Percentiles rank a stretch among this genome's conserved stretches.
Conservation (phyloP, 2,888 invertebrate species). For the Pristionchus exspectatus region DNA sequence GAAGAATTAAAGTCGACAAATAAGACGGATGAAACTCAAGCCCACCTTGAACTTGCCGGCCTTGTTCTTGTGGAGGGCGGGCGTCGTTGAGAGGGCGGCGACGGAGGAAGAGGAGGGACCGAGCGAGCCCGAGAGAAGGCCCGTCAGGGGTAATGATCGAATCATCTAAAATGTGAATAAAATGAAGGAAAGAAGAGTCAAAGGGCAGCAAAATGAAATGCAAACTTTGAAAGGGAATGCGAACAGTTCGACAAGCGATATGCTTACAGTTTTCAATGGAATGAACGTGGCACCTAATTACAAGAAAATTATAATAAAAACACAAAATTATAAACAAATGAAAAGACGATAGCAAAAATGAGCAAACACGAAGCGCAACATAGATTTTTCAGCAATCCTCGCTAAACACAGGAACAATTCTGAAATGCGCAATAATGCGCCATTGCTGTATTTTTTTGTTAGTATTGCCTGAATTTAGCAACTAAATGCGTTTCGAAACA, state of each 20-base stretch:
- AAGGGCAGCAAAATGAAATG: not conserved
- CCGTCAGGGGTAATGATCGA: not conserved
- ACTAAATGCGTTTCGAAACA: no score
- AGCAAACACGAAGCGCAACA: not conserved
- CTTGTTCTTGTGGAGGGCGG: slow-evolving; percentile 64
- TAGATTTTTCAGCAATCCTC: not conserved
- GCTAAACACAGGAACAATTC: not conserved
- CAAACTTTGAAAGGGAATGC: not conserved
- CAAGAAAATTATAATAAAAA: not conserved
- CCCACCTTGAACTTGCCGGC: slow-evolving; percentile 71
- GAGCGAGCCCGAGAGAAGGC: slow-evolving; percentile 3
- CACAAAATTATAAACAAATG: not conserved
- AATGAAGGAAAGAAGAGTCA: not conserved
- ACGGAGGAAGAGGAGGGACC: slow-evolving; percentile 14
- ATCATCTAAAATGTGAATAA: slow-evolving; percentile 15
- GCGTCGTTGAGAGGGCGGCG: slow-evolving; percentile 54
- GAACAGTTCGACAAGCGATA: not conserved
- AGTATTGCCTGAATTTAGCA: no score
- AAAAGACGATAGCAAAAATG: not conserved
- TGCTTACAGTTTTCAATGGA: not conserved
- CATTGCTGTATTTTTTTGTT: not conserved
- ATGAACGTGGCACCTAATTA: not conserved
- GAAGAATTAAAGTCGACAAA: not conserved
- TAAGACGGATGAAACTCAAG: not conserved
- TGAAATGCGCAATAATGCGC: not conserved